A percentile compares a stretch with the other conserved stretches of the same genome.
Evolutionary conservation across 2,888 invertebrate genomes (phyloP).

Genomic region (Perithous albicinctus): DNA sequence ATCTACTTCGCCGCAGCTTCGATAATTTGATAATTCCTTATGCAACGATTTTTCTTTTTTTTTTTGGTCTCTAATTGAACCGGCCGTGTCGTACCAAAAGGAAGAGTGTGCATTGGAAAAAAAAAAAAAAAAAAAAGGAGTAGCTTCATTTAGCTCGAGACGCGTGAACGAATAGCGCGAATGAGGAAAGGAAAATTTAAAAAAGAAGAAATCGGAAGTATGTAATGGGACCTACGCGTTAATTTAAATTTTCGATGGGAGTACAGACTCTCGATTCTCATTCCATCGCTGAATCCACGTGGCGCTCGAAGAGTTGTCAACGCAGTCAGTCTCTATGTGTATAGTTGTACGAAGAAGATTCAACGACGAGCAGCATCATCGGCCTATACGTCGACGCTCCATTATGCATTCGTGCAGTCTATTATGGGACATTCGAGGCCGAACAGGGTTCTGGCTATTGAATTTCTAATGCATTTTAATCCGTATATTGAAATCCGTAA

Average conservation of each 20-base stretch:
- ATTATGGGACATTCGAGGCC: too few relatives aligned
- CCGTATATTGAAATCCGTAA: too few relatives aligned
- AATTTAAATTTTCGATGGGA: slow-evolving; percentile 65
- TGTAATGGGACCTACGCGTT: slow-evolving; percentile 57
- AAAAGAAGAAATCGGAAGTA: slow-evolving; percentile 35
- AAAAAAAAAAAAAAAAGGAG: neutral
- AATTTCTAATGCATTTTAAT: too few relatives aligned
- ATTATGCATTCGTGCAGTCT: slow-evolving; percentile 51
- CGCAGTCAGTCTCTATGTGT: neutral
- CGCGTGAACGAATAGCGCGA: slow-evolving; percentile 44
- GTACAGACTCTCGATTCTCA: slow-evolving; percentile 38
- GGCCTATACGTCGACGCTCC: slow-evolving; percentile 54
- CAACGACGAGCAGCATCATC: slow-evolving; percentile 51
- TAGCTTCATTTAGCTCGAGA: slow-evolving; percentile 44
- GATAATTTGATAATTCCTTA: slow-evolving; percentile 61
- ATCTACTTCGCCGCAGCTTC: slow-evolving; percentile 21
- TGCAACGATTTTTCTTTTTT: slow-evolving; percentile 67
- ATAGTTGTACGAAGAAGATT: slow-evolving; percentile 46
- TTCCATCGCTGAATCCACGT: slow-evolving; percentile 31
- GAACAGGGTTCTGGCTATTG: too few relatives aligned
- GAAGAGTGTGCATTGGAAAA: too few relatives aligned
- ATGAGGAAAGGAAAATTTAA: slow-evolving; percentile 39
- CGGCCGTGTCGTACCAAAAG: slow-evolving; percentile 18
- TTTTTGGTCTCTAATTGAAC: slow-evolving; percentile 33
- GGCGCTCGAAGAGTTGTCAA: slow-evolving; percentile 44